Evolutionary conservation across 2,888 invertebrate genomes (phyloP).

Genomic region (Leptopilina syphax): DNA sequence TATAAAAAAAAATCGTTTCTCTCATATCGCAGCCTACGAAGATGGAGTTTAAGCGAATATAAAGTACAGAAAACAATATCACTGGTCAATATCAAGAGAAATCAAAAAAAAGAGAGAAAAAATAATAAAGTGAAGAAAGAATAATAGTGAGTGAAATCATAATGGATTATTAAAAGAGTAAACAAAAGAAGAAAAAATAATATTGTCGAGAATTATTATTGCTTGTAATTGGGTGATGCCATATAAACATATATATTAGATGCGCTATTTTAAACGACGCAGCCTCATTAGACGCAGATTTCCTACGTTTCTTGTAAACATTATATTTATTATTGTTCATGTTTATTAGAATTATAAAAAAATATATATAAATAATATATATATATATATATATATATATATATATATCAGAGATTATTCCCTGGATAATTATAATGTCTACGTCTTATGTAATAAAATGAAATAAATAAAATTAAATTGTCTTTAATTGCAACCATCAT

Average conservation of each 20-base stretch:
- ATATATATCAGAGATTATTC: constrained; percentile 73
- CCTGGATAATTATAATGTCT: constrained; percentile 74
- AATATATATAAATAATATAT: constrained; percentile 46
- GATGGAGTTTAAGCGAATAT: constrained; percentile 13
- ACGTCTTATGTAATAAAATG: constrained; percentile 69
- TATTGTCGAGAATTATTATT: constrained; percentile 58
- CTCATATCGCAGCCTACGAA: constrained; percentile 42
- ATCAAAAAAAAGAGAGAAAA: constrained; percentile 32
- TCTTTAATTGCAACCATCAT: constrained; percentile 21
- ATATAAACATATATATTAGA: constrained; percentile 61
- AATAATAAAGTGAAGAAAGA: constrained; percentile 43
- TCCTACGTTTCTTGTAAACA: constrained; percentile 74
- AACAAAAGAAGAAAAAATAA: constrained; percentile 46
- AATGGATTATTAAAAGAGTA: constrained; percentile 46
- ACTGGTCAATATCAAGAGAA: constrained; percentile 49
- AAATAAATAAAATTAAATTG: constrained; percentile 53
- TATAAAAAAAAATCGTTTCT: constrained; percentile 33
- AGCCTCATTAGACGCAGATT: constrained; percentile 74
- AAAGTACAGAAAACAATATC: constrained; percentile 40
- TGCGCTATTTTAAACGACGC: constrained; percentile 73
- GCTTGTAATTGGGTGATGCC: constrained; percentile 69
- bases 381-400: constrained; percentile 66
- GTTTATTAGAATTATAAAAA: constrained; percentile 75
- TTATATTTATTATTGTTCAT: constrained; percentile 77
- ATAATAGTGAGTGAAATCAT: constrained; percentile 41